These are phyloP conservation scores for Penaeus vannamei DNA, from an alignment of 1,140 invertebrate species.

Conservation along the genomic window DNA sequence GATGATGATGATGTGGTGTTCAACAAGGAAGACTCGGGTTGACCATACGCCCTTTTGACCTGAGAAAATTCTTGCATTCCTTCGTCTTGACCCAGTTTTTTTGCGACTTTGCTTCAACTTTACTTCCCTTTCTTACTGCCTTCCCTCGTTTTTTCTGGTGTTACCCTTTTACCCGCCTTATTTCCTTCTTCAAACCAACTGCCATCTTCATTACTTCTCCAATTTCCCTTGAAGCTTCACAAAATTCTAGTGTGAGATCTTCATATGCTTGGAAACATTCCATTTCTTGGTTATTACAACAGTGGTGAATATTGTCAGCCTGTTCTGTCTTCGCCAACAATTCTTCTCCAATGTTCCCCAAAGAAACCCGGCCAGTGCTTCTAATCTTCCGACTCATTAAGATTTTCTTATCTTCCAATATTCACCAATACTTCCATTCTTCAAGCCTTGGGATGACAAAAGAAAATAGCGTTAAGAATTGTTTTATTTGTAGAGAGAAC, in stretches of 20 bases:
- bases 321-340: conserved; percentile 6
- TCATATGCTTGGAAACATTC: conserved; percentile 25
- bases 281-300: background rate
- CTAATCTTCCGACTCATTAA: background rate
- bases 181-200: conserved; percentile 13
- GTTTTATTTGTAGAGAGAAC: conserved; percentile 19
- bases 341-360: background rate
- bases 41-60: conserved; percentile 23
- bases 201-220: conserved; percentile 1
- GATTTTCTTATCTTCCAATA: conserved; percentile 31
- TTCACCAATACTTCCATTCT: conserved; percentile 16
- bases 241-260: conserved; percentile 12
- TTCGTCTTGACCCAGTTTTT: too few species aligned
- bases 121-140: background rate
- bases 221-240: conserved; percentile 18
- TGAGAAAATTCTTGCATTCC: too few species aligned
- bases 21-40: background rate
- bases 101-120: background rate
- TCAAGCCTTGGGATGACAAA: conserved; percentile 35
- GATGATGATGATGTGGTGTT: conserved; percentile 17
- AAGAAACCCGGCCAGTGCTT: too few species aligned
- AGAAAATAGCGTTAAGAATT: conserved; percentile 12
- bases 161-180: conserved; percentile 2
- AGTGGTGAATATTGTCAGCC: conserved; percentile 13
- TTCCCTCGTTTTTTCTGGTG: background rate